Conservation (phyloP, 2,797 vertebrate genomes). For the Microctenopoma steveboyesi region DNA sequence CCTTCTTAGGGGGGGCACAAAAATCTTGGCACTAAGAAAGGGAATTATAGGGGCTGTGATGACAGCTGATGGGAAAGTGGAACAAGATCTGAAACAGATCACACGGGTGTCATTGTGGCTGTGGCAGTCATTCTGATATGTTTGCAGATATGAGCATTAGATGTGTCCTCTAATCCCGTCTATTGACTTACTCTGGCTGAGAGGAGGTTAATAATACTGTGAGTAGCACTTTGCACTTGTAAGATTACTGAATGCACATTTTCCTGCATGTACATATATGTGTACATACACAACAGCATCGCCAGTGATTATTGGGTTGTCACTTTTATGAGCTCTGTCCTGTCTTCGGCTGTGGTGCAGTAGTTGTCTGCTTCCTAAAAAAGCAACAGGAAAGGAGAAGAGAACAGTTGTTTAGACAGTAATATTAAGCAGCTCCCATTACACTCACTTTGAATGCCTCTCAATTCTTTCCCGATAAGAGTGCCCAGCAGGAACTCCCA, state of each 20-base stretch:
- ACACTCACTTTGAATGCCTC: constrained; percentile 41
- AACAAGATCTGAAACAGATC: constrained; percentile 75
- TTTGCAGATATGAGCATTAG: constrained; percentile 72
- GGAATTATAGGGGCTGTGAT: constrained; percentile 78
- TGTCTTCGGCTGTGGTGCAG: constrained; percentile 23
- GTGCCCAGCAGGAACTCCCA: constrained; percentile 60
- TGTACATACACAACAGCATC: constrained; percentile 1
- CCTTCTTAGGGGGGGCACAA: constrained; percentile 58
- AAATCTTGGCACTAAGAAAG: constrained; percentile 70
- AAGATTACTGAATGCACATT: constrained; percentile 44
- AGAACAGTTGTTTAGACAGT: constrained; percentile 36
- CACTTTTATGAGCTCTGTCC: constrained; percentile 11
- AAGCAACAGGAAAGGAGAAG: constrained; percentile 4
- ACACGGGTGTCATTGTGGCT: constrained; percentile 73
- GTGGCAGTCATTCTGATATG: constrained; percentile 69
- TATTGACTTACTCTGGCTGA: constrained; percentile 48
- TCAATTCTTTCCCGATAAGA: constrained; percentile 52
- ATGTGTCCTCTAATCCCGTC: constrained; percentile 70
- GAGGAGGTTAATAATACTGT: constrained; percentile 65
- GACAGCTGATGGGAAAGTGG: constrained; percentile 70
- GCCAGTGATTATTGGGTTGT: neutral
- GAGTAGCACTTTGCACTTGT: constrained; percentile 44
- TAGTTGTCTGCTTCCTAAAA: constrained; percentile 35
- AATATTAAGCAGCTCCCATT: constrained; percentile 30
- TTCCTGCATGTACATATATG: neutral